These are phyloP conservation scores for Oreortyx pictus DNA, from an alignment of 2,797 vertebrate species.

Conservation along the genomic window DNA sequence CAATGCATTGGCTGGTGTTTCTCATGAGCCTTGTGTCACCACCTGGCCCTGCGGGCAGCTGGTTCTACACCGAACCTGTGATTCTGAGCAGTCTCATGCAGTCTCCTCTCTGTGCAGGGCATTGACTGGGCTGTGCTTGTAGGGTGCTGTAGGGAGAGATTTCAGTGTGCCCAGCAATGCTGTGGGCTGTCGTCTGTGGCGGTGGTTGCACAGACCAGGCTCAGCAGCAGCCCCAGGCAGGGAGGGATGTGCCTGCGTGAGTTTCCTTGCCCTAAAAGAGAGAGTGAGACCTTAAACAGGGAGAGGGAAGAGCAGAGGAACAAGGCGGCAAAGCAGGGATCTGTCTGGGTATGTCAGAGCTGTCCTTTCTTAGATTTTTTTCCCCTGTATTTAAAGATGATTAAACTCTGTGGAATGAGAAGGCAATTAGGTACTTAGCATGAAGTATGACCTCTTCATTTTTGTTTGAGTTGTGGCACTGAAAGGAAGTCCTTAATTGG, in stretches of 20 bases:
- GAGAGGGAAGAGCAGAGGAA: background rate
- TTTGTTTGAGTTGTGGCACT: background rate
- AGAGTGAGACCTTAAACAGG: background rate
- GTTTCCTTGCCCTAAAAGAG: background rate
- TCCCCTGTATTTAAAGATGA: background rate
- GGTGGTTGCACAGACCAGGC: background rate
- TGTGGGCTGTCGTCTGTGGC: fast-evolving
- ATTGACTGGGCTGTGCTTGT: fast-evolving
- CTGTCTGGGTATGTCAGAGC: background rate
- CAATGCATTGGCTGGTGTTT: background rate
- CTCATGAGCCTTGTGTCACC: fast-evolving
- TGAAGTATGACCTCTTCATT: background rate
- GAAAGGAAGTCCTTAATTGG: background rate
- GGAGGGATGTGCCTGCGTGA: background rate
- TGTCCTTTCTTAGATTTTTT: background rate
- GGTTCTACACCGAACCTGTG: background rate
- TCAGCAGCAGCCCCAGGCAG: background rate
- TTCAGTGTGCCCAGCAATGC: background rate
- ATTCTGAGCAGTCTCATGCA: background rate
- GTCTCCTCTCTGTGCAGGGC: background rate
- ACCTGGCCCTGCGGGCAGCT: background rate
- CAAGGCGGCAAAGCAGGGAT: background rate
- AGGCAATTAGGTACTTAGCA: background rate
- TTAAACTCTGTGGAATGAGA: background rate
- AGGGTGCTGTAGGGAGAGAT: fast-evolving